These are phyloP conservation scores for Geothlypis trichas DNA, from an alignment of 2,113 vertebrate species.

Conservation along the genomic window DNA sequence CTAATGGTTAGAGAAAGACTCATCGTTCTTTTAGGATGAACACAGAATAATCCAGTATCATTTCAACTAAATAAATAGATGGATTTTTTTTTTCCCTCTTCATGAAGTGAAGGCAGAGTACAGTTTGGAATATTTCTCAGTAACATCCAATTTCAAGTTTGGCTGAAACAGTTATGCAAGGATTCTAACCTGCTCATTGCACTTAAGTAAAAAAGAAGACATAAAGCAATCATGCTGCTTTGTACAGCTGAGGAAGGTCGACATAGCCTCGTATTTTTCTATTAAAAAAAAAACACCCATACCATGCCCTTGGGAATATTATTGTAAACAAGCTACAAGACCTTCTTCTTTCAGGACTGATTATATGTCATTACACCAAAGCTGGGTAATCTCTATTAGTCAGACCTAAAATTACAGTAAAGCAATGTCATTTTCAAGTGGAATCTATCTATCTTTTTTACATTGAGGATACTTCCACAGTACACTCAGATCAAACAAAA, in stretches of 20 bases:
- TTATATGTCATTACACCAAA: not conserved
- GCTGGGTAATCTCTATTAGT: not conserved
- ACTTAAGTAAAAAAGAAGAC: not conserved
- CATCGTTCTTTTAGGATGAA: not conserved
- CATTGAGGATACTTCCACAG: not conserved
- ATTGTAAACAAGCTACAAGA: not conserved
- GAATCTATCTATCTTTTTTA: not conserved
- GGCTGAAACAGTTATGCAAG: not conserved
- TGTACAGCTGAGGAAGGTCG: not conserved
- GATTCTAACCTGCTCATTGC: not conserved
- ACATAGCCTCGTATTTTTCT: not conserved
- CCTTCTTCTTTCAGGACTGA: not conserved
- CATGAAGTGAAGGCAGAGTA: not conserved
- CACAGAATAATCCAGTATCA: not conserved
- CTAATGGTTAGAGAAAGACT: not conserved
- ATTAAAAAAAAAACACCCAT: not conserved
- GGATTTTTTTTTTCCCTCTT: not conserved
- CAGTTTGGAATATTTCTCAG: not conserved
- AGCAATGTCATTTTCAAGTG: not conserved
- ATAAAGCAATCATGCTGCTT: not conserved
- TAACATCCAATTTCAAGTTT: not conserved
- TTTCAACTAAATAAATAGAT: not conserved
- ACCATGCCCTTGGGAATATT: not conserved
- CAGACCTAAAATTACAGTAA: not conserved
- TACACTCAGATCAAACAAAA: not conserved